Conservation (phyloP, 2,797 vertebrate genomes). For the Nyctibius grandis region DNA sequence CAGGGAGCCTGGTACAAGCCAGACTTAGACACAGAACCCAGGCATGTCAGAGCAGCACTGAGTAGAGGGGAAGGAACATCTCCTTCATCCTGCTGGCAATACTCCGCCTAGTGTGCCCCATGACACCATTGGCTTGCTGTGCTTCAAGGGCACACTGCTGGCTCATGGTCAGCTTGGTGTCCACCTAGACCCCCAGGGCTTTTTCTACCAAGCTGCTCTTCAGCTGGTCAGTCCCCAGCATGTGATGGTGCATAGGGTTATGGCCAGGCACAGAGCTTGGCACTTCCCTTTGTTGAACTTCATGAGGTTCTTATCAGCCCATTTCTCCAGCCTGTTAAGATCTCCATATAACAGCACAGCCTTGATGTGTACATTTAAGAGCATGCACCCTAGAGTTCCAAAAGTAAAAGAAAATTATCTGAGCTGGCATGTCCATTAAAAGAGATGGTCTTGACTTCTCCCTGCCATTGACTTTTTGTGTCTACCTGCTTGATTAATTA, state of each 20-base stretch:
- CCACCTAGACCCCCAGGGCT: neutral
- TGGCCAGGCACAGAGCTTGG: neutral
- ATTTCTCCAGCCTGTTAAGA: neutral
- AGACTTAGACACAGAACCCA: neutral
- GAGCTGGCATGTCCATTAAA: neutral
- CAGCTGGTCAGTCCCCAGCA: neutral
- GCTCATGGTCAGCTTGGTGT: neutral
- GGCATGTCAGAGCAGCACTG: neutral
- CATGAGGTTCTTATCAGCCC: neutral
- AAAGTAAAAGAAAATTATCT: neutral
- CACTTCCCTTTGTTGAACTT: neutral
- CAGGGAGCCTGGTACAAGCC: neutral
- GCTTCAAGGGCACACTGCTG: neutral
- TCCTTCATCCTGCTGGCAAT: neutral
- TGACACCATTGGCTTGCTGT: neutral
- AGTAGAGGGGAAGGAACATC: neutral
- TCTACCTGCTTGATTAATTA: neutral
- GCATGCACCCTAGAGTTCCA: neutral
- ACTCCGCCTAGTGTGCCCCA: neutral
- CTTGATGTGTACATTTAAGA: neutral
- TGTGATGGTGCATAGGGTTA: neutral
- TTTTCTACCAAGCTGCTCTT: neutral
- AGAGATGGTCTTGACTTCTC: neutral
- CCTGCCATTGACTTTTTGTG: neutral
- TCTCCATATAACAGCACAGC: neutral